Percentiles rank a stretch among this genome's conserved stretches.
phyloP scores from a whole-genome alignment of 1,140 invertebrate species.

The Cyclargus thomasi region DNA sequence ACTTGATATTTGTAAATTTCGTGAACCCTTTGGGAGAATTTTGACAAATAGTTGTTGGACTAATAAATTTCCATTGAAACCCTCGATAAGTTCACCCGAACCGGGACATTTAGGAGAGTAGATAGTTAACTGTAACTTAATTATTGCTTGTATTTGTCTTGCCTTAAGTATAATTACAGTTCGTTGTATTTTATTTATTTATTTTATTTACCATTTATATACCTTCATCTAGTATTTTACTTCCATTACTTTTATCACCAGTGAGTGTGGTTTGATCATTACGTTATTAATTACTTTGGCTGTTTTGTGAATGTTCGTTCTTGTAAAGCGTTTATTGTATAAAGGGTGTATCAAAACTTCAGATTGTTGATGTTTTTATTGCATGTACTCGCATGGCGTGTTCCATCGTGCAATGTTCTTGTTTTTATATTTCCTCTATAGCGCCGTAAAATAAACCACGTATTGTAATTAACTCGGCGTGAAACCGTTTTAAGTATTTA shows the following conservation, averaged over 20 bases:
- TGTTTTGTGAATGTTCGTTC: neutral
- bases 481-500: slow-evolving; percentile 31
- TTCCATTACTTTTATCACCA: slow-evolving; percentile 2
- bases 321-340: neutral
- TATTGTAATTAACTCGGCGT: slow-evolving; percentile 49
- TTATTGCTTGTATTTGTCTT: slow-evolving; percentile 65
- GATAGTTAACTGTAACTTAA: slow-evolving; percentile 62
- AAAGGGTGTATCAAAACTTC: neutral
- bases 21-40: slow-evolving; percentile 59
- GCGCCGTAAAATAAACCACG: slow-evolving; percentile 42
- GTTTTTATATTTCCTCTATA: slow-evolving; percentile 42
- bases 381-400: slow-evolving; percentile 36
- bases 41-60: slow-evolving; percentile 70
- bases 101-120: slow-evolving; percentile 60
- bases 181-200: slow-evolving; percentile 30
- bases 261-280: neutral
- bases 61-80: slow-evolving; percentile 72
- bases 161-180: slow-evolving; percentile 60
- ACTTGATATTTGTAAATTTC: slow-evolving; percentile 62
- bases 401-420: slow-evolving; percentile 48
- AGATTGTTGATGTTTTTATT: slow-evolving; percentile 13
- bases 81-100: slow-evolving; percentile 53
- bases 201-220: too few relatives aligned
- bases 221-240: slow-evolving; percentile 12
- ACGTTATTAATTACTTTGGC: neutral